Percentiles rank a stretch among this genome's conserved stretches.
phyloP scores from a whole-genome alignment of 2,888 invertebrate genomes.

The Pristionchus fissidentatus region DNA sequence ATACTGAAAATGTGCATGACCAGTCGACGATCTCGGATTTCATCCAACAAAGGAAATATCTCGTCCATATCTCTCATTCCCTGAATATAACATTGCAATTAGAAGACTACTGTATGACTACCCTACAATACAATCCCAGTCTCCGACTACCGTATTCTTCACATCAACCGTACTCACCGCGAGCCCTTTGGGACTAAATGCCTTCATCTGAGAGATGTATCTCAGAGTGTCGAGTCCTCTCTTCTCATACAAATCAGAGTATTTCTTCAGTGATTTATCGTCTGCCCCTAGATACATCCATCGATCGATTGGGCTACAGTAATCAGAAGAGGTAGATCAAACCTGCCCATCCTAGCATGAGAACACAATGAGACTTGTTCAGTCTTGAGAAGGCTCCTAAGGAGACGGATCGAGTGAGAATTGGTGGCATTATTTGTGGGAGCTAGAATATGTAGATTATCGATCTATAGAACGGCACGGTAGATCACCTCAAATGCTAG shows the following conservation, averaged over 20 bases:
- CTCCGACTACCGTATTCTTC: background rate
- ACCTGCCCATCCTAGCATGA: slow-evolving; percentile 42
- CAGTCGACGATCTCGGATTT: background rate
- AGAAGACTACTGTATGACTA: background rate
- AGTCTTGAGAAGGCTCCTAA: background rate
- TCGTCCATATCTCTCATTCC: slow-evolving; percentile 38
- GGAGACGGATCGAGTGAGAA: background rate
- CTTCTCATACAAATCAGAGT: slow-evolving; percentile 60
- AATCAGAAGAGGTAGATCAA: background rate
- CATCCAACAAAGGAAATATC: slow-evolving; percentile 8
- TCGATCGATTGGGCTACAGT: background rate
- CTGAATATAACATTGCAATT: background rate
- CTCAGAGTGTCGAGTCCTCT: slow-evolving; percentile 51
- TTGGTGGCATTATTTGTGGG: slow-evolving; percentile 3
- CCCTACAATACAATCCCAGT: background rate
- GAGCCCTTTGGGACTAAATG: slow-evolving; percentile 16
- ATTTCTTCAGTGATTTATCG: slow-evolving; percentile 59
- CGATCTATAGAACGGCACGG: background rate
- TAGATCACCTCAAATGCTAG: background rate
- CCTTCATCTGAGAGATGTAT: slow-evolving; percentile 36
- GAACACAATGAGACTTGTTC: slow-evolving; percentile 24
- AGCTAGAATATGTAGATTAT: background rate
- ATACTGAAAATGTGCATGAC: slow-evolving; percentile 46
- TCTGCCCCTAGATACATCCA: slow-evolving; percentile 56
- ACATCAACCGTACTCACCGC: background rate